Evolutionary conservation across 2,888 invertebrate species (phyloP).

Genomic region (Mimachlamys varia): DNA sequence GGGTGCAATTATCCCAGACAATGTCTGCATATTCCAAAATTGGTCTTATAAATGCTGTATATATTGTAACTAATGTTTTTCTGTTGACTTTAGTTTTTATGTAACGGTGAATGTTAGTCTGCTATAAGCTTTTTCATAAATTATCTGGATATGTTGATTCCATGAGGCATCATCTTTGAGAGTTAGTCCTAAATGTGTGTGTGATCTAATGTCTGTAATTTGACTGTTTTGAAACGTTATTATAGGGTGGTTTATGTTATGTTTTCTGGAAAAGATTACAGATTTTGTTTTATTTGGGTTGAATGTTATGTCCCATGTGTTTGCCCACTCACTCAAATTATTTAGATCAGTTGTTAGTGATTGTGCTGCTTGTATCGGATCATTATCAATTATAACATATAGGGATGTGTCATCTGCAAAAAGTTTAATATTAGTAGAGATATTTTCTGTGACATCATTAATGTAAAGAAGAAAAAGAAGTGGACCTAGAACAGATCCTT

Average conservation of each 20-base stretch:
- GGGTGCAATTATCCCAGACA: too few species aligned
- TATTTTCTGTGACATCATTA: too few species aligned
- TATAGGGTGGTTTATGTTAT: not conserved
- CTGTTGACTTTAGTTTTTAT: not conserved
- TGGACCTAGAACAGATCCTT: too few species aligned
- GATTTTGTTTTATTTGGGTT: not conserved
- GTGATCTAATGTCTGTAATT: not conserved
- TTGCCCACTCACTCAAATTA: not conserved
- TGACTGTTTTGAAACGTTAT: not conserved
- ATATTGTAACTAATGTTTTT: not conserved
- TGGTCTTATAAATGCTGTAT: slow-evolving; percentile 5
- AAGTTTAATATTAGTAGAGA: too few species aligned
- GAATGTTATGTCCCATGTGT: not conserved
- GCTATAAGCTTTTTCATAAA: not conserved
- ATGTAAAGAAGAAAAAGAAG: too few species aligned
- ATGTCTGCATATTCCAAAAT: too few species aligned
- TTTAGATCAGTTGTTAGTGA: not conserved
- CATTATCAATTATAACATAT: not conserved
- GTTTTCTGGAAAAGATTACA: not conserved
- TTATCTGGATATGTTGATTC: not conserved
- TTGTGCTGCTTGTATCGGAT: not conserved
- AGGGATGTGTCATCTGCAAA: not conserved
- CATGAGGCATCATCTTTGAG: not conserved
- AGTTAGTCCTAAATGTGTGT: not conserved
- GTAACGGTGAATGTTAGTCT: not conserved